Conservation (phyloP, 2,113 vertebrate species). For the Gopherus evgoodei region DNA sequence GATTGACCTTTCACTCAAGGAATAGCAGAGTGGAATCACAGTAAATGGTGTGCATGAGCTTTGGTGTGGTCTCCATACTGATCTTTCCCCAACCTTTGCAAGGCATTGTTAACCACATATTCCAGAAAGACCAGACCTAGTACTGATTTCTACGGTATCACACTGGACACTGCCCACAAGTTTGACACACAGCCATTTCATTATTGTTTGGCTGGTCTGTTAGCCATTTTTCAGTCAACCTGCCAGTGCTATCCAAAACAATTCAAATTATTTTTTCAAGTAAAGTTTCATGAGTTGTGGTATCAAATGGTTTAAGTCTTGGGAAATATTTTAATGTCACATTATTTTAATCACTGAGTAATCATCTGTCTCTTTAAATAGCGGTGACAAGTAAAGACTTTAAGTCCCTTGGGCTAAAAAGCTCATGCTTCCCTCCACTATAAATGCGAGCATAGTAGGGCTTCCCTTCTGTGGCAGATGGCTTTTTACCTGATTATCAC, state of each 20-base stretch:
- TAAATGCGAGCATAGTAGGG: constrained; percentile 53
- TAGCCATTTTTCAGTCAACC: background rate
- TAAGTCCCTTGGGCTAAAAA: constrained; percentile 67
- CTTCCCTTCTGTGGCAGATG: constrained; percentile 6
- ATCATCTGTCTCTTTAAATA: constrained; percentile 68
- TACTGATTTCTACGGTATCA: background rate
- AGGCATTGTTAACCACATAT: background rate
- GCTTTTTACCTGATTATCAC: constrained; percentile 9
- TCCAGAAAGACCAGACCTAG: background rate
- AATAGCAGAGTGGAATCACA: background rate
- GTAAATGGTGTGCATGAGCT: background rate
- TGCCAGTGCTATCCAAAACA: background rate
- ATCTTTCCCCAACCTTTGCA: background rate
- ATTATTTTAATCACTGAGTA: constrained; percentile 56
- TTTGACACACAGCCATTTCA: background rate
- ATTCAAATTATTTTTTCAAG: background rate
- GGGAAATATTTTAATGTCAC: constrained; percentile 67
- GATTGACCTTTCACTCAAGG: background rate
- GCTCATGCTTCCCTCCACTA: constrained; percentile 30
- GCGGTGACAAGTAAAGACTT: constrained; percentile 46
- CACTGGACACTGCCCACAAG: background rate
- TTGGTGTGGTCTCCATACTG: background rate
- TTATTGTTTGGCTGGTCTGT: background rate
- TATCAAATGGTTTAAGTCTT: constrained; percentile 40
- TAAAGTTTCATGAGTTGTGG: constrained; percentile 4